These are phyloP conservation scores for Micromys minutus DNA, from an alignment of 2,113 vertebrate species.

Conservation along the genomic window DNA sequence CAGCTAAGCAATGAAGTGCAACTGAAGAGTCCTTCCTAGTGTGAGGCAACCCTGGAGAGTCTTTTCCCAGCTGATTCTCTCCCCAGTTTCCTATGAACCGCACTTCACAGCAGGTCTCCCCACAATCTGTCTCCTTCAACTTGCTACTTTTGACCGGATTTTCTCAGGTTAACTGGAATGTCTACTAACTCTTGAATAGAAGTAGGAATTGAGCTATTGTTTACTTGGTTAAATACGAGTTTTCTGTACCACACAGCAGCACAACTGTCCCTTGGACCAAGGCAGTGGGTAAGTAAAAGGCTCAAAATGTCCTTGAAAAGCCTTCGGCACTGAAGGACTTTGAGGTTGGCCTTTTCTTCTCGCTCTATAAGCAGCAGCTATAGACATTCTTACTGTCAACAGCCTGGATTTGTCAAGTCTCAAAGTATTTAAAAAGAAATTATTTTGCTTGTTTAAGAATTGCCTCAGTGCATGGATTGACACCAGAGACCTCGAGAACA, in stretches of 20 bases:
- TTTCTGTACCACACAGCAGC: neutral
- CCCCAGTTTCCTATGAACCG: neutral
- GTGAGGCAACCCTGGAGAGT: neutral
- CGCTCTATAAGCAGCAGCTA: neutral
- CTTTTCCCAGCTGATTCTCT: neutral
- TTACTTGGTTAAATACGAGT: constrained; percentile 43
- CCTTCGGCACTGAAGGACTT: neutral
- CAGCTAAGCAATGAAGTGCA: neutral
- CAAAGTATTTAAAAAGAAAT: neutral
- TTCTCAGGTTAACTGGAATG: neutral
- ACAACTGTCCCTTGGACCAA: neutral
- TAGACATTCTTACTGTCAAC: neutral
- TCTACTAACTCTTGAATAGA: neutral
- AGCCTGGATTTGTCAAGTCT: neutral
- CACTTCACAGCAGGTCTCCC: neutral
- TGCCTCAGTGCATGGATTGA: neutral
- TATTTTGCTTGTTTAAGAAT: neutral
- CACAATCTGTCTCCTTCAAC: neutral
- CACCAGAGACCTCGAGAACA: neutral
- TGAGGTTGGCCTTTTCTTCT: neutral
- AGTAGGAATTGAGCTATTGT: neutral
- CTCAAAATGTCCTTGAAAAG: neutral
- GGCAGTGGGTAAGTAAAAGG: neutral
- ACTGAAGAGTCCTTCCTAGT: constrained; percentile 23
- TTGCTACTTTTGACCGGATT: neutral